These are phyloP conservation scores for Sarcophaga caerulescens DNA, from an alignment of 2,888 invertebrate genomes.

Conservation along the genomic window DNA sequence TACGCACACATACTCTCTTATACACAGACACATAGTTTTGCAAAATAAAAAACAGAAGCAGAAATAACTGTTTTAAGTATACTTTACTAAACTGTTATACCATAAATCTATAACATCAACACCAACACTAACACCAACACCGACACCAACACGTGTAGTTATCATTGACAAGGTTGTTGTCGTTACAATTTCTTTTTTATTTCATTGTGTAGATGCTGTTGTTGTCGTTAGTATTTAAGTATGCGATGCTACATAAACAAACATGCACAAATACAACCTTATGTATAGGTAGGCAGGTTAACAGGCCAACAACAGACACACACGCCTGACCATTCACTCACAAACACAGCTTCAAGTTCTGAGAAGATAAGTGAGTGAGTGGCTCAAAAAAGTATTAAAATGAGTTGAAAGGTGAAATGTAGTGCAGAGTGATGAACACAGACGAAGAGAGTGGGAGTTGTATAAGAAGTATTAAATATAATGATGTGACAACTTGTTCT, in stretches of 20 bases:
- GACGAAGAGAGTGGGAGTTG: not conserved
- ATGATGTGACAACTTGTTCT: slow-evolving; percentile 52
- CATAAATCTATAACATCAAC: slow-evolving; percentile 7
- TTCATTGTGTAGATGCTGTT: not conserved
- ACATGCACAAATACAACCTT: not conserved
- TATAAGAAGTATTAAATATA: slow-evolving; percentile 46
- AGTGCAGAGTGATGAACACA: too few species aligned
- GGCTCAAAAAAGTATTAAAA: not conserved
- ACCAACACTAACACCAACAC: not conserved
- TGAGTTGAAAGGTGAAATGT: not conserved
- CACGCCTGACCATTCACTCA: not conserved
- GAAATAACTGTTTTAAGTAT: not conserved
- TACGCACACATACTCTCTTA: not conserved
- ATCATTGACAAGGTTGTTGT: slow-evolving; percentile 34
- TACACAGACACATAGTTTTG: not conserved
- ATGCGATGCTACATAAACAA: not conserved
- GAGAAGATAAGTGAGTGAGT: not conserved
- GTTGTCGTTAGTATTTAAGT: slow-evolving; percentile 20
- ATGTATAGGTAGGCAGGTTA: not conserved
- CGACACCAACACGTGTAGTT: not conserved
- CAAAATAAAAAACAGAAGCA: not conserved
- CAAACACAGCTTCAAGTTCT: not conserved
- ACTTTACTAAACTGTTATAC: not conserved
- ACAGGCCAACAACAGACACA: too few species aligned
- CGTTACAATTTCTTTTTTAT: not conserved